A percentile compares a stretch with the other conserved stretches of the same genome.
Evolutionary conservation across 1,140 invertebrate genomes (phyloP).

Genomic region (Tetragnatha versicolor): DNA sequence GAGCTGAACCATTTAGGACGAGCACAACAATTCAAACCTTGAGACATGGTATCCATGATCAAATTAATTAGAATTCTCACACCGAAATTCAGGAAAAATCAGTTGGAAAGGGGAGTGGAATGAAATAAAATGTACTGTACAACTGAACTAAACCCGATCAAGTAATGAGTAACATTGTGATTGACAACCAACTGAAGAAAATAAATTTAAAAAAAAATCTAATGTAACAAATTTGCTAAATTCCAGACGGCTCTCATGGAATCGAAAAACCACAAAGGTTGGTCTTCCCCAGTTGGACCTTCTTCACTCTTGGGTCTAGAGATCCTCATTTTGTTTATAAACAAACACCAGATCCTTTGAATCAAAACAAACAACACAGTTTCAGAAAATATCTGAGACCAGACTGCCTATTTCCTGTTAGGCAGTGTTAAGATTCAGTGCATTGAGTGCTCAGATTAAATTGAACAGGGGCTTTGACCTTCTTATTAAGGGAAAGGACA

Average conservation of each 20-base stretch:
- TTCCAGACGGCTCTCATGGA: constrained; percentile 54
- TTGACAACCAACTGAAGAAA: background rate
- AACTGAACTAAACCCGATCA: background rate
- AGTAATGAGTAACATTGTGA: background rate
- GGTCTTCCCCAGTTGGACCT: constrained; percentile 16
- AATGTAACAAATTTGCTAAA: constrained; percentile 49
- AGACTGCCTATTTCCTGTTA: background rate
- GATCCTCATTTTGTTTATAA: constrained; percentile 37
- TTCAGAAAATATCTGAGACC: background rate
- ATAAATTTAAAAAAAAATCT: background rate
- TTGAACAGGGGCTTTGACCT: constrained; percentile 8
- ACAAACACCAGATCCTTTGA: constrained; percentile 27
- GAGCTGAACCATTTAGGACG: constrained; percentile 51
- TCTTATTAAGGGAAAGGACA: constrained; percentile 1
- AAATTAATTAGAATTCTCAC: too few relatives aligned
- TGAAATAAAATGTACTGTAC: background rate
- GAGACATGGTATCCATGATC: constrained; percentile 36
- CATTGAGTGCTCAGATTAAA: background rate
- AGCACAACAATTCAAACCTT: constrained; percentile 48
- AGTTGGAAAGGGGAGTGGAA: background rate
- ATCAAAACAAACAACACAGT: background rate
- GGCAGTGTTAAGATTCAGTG: background rate
- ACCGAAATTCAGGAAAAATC: background rate
- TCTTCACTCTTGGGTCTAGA: constrained; percentile 2
- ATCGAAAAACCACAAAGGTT: constrained; percentile 30